phyloP scores from a whole-genome alignment of 2,113 vertebrate genomes.

The Lanius ludovicianus region DNA sequence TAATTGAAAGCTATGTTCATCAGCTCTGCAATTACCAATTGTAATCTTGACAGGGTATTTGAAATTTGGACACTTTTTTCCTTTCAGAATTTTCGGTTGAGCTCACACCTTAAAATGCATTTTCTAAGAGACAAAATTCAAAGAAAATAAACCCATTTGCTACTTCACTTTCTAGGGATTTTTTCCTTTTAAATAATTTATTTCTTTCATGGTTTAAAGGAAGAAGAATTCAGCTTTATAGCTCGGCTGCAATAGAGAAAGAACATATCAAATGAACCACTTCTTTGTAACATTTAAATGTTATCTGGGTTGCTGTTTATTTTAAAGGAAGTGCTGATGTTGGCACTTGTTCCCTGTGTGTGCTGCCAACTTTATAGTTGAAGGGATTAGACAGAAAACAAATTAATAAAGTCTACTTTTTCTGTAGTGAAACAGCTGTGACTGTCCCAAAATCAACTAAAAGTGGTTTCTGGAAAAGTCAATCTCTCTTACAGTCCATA shows the following conservation, averaged over 20 bases:
- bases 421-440: neutral
- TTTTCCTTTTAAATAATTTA: neutral
- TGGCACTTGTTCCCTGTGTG: neutral
- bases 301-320: conserved; percentile 44
- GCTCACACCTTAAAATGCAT: neutral
- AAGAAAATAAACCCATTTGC: neutral
- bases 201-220: neutral
- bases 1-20: neutral
- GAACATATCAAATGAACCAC: neutral
- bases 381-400: conserved; percentile 15
- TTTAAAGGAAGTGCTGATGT: conserved; percentile 32
- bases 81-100: neutral
- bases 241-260: neutral
- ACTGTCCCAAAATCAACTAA: neutral
- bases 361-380: conserved; percentile 1
- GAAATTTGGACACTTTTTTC: neutral
- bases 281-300: neutral
- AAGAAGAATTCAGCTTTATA: neutral
- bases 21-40: neutral
- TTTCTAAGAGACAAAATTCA: neutral
- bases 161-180: neutral
- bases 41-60: neutral
- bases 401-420: conserved; percentile 31
- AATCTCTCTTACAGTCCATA: neutral
- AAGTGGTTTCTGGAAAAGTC: neutral